phyloP scores from a whole-genome alignment of 2,888 invertebrate species.

The Drymonia ruficornis region DNA sequence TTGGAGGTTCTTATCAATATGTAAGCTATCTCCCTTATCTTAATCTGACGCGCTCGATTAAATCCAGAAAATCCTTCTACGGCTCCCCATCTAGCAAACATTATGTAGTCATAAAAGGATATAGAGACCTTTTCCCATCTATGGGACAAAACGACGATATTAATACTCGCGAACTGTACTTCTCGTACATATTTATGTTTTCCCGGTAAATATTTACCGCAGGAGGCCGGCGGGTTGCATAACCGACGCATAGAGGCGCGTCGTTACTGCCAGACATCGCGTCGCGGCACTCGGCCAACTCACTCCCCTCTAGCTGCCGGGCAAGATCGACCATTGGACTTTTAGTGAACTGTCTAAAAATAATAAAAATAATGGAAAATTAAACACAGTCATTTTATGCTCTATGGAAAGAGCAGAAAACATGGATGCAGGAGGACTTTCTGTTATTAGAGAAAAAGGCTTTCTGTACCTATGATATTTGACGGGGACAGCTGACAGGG shows the following conservation, averaged over 20 bases:
- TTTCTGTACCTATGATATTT: too few relatives aligned
- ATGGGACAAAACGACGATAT: background rate
- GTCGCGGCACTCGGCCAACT: conserved; percentile 40
- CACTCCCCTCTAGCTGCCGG: conserved; percentile 14
- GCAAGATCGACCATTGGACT: background rate
- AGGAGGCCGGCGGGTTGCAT: conserved; percentile 23
- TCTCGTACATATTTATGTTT: conserved; percentile 1
- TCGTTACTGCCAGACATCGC: conserved; percentile 31
- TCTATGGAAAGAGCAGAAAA: too few relatives aligned
- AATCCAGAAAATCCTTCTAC: background rate
- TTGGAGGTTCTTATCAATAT: too few relatives aligned
- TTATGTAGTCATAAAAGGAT: too few relatives aligned
- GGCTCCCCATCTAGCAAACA: too few relatives aligned
- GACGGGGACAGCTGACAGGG: too few relatives aligned
- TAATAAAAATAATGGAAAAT: too few relatives aligned
- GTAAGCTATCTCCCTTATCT: too few relatives aligned
- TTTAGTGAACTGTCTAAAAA: background rate
- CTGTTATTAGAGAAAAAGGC: too few relatives aligned
- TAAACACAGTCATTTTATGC: too few relatives aligned
- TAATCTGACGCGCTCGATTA: background rate
- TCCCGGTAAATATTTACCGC: conserved; percentile 2
- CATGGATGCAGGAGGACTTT: too few relatives aligned
- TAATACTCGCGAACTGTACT: background rate
- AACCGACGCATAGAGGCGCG: conserved; percentile 28
- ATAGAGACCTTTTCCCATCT: too few relatives aligned